These are phyloP conservation scores for Saccostrea glomerata DNA, from an alignment of 1,140 invertebrate genomes.

Conservation along the genomic window DNA sequence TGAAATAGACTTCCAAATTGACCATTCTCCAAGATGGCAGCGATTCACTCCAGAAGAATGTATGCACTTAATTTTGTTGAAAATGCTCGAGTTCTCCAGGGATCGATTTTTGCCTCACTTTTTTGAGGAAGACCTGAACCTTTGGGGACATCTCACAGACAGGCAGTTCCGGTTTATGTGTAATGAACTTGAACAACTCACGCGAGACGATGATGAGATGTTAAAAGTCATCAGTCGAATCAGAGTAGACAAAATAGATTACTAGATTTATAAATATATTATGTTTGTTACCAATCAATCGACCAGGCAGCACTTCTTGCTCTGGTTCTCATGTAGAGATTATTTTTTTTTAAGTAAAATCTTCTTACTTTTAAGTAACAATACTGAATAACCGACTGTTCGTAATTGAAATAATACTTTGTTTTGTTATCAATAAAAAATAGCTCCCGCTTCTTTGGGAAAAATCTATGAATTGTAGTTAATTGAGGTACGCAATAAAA, in stretches of 20 bases:
- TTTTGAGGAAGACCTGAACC: constrained; percentile 62
- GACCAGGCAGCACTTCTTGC: background rate
- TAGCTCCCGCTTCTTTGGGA: too few relatives aligned
- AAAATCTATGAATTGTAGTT: too few relatives aligned
- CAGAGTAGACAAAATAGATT: constrained; percentile 33
- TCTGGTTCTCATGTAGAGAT: background rate
- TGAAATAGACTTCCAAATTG: constrained; percentile 68
- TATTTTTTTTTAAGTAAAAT: too few relatives aligned
- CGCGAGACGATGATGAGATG: constrained; percentile 50
- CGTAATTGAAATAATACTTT: too few relatives aligned
- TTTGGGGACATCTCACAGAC: constrained; percentile 53
- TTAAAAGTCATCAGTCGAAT: constrained; percentile 40
- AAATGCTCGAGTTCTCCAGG: constrained; percentile 61
- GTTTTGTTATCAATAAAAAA: too few relatives aligned
- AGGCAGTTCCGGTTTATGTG: constrained; percentile 49
- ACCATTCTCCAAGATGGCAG: constrained; percentile 70
- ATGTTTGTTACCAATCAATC: background rate
- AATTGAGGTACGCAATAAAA: too few relatives aligned
- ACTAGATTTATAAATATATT: background rate
- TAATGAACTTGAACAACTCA: constrained; percentile 48
- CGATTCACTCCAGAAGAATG: constrained; percentile 63
- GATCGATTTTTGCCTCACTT: constrained; percentile 64
- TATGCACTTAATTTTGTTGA: constrained; percentile 62
- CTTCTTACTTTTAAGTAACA: too few relatives aligned
- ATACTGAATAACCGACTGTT: too few relatives aligned